Percentiles rank a stretch among this genome's conserved stretches.
Evolutionary conservation across 1,140 invertebrate genomes (phyloP).

Genomic region (Propsilocerus akamusi): DNA sequence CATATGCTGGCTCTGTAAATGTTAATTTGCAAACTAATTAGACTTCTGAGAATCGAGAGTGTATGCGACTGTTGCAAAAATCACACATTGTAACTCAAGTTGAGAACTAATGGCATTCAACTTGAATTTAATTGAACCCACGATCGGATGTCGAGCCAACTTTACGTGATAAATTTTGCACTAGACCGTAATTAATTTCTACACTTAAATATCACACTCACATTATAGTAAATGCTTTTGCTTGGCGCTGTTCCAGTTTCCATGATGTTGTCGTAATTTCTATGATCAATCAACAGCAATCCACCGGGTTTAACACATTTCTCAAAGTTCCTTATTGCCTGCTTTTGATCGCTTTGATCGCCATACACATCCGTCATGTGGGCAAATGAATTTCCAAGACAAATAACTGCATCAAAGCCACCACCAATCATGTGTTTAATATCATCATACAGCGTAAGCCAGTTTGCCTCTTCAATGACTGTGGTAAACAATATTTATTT

Average conservation of each 20-base stretch:
- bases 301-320: slow-evolving; percentile 69
- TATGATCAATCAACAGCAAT: slow-evolving; percentile 64
- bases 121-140: too few relatives aligned
- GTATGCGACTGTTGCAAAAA: not conserved
- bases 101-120: slow-evolving; percentile 6
- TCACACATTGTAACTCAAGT: not conserved
- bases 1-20: slow-evolving; percentile 51
- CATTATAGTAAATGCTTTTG: slow-evolving; percentile 76
- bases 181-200: slow-evolving; percentile 5
- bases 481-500: slow-evolving; percentile 13
- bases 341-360: slow-evolving; percentile 60
- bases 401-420: slow-evolving; percentile 65
- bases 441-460: slow-evolving; percentile 53
- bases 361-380: slow-evolving; percentile 62
- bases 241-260: slow-evolving; percentile 48
- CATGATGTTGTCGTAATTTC: slow-evolving; percentile 72
- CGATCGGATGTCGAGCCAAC: too few relatives aligned
- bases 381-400: slow-evolving; percentile 76
- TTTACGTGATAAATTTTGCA: slow-evolving; percentile 9
- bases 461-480: slow-evolving; percentile 71
- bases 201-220: slow-evolving; percentile 27
- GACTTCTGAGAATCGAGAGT: not conserved
- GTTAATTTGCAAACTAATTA: not conserved
- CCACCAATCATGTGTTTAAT: slow-evolving; percentile 35
- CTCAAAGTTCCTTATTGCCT: slow-evolving; percentile 55